phyloP scores from a whole-genome alignment of 2,797 vertebrate genomes.

The Capromys pilorides region DNA sequence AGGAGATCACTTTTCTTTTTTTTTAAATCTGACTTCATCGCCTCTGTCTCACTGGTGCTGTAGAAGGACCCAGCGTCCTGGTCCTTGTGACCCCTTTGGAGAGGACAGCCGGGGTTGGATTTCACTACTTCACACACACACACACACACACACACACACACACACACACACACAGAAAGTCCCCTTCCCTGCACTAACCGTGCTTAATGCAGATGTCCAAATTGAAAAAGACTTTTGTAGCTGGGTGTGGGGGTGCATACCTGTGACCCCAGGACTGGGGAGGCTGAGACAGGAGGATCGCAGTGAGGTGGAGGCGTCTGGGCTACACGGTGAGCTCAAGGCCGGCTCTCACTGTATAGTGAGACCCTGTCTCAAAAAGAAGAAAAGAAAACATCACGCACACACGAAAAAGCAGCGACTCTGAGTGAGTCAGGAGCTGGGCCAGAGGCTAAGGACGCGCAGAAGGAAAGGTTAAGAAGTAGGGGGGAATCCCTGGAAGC shows the following conservation, averaged over 20 bases:
- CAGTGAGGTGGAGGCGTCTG: neutral
- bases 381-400: too few relatives aligned
- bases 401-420: neutral
- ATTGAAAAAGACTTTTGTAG: neutral
- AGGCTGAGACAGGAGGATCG: neutral
- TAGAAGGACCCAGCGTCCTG: neutral
- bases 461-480: neutral
- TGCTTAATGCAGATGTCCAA: neutral
- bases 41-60: slow-evolving; percentile 36
- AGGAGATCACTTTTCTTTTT: slow-evolving; percentile 67
- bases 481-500: neutral
- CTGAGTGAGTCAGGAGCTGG: neutral
- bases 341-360: neutral
- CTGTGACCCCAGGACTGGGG: neutral
- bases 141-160: too few relatives aligned
- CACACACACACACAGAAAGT: neutral
- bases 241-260: too few relatives aligned
- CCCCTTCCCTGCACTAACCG: neutral
- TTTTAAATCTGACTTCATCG: slow-evolving; percentile 4
- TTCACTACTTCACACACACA: neutral
- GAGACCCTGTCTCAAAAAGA: neutral
- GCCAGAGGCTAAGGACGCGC: neutral
- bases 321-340: neutral
- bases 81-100: neutral
- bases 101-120: neutral